phyloP scores from a whole-genome alignment of 2,797 vertebrate species.

The Phyllotis vaccarum region DNA sequence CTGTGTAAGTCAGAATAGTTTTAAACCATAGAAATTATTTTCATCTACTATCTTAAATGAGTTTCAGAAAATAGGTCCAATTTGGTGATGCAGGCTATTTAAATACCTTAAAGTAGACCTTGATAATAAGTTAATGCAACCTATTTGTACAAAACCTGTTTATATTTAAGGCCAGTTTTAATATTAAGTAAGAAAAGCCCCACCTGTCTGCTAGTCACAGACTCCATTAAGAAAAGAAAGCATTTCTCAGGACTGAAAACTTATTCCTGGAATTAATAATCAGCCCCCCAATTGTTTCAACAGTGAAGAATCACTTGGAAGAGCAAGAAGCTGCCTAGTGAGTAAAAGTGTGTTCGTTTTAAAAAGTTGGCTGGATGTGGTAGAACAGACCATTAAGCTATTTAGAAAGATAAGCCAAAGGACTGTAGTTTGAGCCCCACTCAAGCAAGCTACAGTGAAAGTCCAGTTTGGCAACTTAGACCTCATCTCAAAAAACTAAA shows the following conservation, averaged over 20 bases:
- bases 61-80: slow-evolving; percentile 38
- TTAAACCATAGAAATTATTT: slow-evolving; percentile 50
- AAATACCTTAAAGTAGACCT: not conserved
- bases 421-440: not conserved
- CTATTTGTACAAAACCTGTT: not conserved
- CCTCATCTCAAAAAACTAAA: not conserved
- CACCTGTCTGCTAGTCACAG: not conserved
- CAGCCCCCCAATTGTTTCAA: not conserved
- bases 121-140: not conserved
- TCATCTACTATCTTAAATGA: not conserved
- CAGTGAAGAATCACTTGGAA: slow-evolving; percentile 27
- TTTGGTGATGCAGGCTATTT: not conserved
- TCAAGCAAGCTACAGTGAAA: not conserved
- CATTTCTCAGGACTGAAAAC: slow-evolving; percentile 7
- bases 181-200: not conserved
- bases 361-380: not conserved
- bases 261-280: not conserved
- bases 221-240: not conserved
- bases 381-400: not conserved
- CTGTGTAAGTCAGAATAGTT: slow-evolving; percentile 18
- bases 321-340: not conserved
- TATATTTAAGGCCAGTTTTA: not conserved
- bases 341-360: not conserved
- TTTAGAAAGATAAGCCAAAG: not conserved
- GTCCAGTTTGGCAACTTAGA: not conserved